Percentiles rank a stretch among this genome's conserved stretches.
Conservation (phyloP, 2,888 invertebrate species). For the Caenorhabditis doughertyi region DNA sequence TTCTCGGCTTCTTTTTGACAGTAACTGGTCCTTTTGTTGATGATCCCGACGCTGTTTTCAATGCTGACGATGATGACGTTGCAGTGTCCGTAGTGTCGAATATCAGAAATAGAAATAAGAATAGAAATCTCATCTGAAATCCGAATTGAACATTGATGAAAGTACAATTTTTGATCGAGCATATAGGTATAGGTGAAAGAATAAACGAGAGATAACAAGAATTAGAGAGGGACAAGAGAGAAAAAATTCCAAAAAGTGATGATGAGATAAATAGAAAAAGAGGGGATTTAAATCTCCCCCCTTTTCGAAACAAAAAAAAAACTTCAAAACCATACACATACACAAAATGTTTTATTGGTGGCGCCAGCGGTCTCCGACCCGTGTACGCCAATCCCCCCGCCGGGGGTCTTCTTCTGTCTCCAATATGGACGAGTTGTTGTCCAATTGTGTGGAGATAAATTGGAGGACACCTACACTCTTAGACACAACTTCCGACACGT, state of each 20-base stretch:
- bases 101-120: conserved; percentile 44
- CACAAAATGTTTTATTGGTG: conserved; percentile 49
- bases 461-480: conserved; percentile 37
- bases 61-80: too few relatives aligned
- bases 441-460: conserved; percentile 60
- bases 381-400: neutral
- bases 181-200: neutral
- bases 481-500: conserved; percentile 35
- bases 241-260: conserved; percentile 1
- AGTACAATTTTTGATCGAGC: conserved; percentile 8
- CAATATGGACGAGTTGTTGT: conserved; percentile 47
- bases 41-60: neutral
- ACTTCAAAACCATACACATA: neutral
- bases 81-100: neutral
- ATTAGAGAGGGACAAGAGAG: neutral
- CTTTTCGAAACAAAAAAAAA: neutral
- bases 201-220: neutral
- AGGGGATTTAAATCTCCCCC: conserved; percentile 25
- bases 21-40: neutral
- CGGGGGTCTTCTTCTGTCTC: conserved; percentile 28
- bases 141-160: conserved; percentile 1
- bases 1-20: conserved; percentile 1
- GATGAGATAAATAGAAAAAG: conserved; percentile 11
- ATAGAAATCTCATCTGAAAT: conserved; percentile 54
- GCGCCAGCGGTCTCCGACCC: conserved; percentile 31